phyloP scores from a whole-genome alignment of 2,113 vertebrate species.

The Gopherus evgoodei region DNA sequence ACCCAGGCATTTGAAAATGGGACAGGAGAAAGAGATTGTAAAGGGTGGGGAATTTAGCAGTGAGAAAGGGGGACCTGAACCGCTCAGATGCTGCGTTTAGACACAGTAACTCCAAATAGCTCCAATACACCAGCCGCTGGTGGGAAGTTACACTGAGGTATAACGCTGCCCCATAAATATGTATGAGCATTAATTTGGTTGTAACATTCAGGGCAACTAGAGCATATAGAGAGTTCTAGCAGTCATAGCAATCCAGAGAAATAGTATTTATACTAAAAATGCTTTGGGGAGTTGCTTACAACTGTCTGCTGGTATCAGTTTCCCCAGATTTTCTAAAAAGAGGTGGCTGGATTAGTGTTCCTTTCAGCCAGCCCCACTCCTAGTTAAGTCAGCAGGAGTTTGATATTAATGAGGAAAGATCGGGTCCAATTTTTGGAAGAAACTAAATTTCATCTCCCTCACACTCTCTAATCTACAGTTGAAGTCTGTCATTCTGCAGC shows the following conservation, averaged over 20 bases:
- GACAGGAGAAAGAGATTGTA: background rate
- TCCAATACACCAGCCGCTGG: background rate
- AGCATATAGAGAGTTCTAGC: background rate
- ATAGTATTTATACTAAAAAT: background rate
- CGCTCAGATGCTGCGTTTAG: background rate
- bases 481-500: background rate
- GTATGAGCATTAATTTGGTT: background rate
- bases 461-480: background rate
- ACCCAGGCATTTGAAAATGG: background rate
- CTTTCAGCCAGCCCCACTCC: background rate
- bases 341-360: background rate
- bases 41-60: background rate
- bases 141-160: rapidly evolving
- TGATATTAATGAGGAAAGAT: background rate
- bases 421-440: background rate
- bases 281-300: background rate
- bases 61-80: background rate
- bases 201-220: background rate
- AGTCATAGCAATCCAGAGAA: rapidly evolving
- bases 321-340: background rate
- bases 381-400: background rate
- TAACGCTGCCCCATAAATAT: background rate
- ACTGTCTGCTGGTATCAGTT: background rate
- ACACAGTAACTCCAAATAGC: background rate
- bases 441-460: background rate